These are phyloP conservation scores for Pempheris klunzingeri DNA, from an alignment of 2,797 vertebrate genomes.

Conservation along the genomic window DNA sequence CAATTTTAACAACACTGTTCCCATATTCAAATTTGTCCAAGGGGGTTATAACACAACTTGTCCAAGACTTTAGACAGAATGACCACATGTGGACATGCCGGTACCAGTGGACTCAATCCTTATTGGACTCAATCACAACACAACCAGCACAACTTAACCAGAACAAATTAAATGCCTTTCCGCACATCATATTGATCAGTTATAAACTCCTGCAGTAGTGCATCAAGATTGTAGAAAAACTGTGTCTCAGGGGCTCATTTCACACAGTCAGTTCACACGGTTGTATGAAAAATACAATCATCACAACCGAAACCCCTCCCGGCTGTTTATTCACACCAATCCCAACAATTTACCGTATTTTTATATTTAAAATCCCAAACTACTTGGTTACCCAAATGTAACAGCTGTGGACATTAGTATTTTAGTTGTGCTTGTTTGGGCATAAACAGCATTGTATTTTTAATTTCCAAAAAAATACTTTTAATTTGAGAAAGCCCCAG, in stretches of 20 bases:
- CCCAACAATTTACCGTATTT: background rate
- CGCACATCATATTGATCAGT: background rate
- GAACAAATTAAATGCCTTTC: background rate
- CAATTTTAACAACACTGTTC: conserved; percentile 15
- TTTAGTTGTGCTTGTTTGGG: background rate
- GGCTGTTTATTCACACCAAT: background rate
- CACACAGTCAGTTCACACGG: conserved; percentile 6
- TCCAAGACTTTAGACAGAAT: no score
- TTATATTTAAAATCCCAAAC: conserved; percentile 13
- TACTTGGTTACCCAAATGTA: background rate
- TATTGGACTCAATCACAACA: background rate
- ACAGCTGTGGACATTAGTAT: conserved; percentile 19
- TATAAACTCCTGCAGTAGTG: background rate
- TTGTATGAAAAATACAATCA: background rate
- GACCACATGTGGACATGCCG: background rate
- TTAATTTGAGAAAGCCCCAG: conserved; percentile 3
- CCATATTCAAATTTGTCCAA: conserved; percentile 3
- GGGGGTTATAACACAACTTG: background rate
- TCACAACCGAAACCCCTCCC: background rate
- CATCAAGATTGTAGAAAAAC: background rate
- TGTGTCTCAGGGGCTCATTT: background rate
- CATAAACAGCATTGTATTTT: conserved; percentile 3
- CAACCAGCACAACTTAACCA: background rate
- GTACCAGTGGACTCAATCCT: no score
- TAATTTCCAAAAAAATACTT: background rate